Evolutionary conservation across 2,888 invertebrate species (phyloP), one percentile per base, ranked within the genome.

Genomic region (Luffia ferchaultella): DNA sequence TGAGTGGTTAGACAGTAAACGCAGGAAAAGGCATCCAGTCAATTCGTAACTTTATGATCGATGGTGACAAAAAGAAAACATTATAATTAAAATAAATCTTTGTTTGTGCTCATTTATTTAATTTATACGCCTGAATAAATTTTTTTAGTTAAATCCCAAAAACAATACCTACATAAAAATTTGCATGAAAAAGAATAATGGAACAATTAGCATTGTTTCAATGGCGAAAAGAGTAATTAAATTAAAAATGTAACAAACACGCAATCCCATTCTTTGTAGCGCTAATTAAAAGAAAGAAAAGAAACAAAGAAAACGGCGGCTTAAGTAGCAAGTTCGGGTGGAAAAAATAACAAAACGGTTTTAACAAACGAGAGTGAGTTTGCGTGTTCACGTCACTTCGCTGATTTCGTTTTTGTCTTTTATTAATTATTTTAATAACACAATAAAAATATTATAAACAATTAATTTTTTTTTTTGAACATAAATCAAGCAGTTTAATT

Each of bases 321-420:
- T 49, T 79, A 82, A 82, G 82, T 82, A 76, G 77, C 73, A 80
- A 82, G 82, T 82, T 82, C 64, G 68, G 62, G 65, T 70, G 65
- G 64, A 61, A 67, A 74, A 73, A 72, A 70, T 73, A 71, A 68
- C 42, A 49, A 7, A 3, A 3, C 30, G 30, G 30, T 30, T 12
- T 30, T 30, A 30, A 30, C 5, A 12, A 7, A 30, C 30, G 30
- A 12, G 30, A 30, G 30, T 30, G 30, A 12, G 12, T 3, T 30
- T 12, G 30, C 30, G 30, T 30, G 30, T 30, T 12, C 3, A 12
- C 30, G 30, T 30, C 30, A 30, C 3, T 30, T 30, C 12, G 3
- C 30, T 3, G 3, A 7, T 30, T 30, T 3, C 30, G 30, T 30
- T 7, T 12, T 30, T 30, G 30, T 30, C 30, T 7, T 12, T n/a